Evolutionary conservation across 2,888 invertebrate species (phyloP).

Genomic region (Xanthia icteritia): DNA sequence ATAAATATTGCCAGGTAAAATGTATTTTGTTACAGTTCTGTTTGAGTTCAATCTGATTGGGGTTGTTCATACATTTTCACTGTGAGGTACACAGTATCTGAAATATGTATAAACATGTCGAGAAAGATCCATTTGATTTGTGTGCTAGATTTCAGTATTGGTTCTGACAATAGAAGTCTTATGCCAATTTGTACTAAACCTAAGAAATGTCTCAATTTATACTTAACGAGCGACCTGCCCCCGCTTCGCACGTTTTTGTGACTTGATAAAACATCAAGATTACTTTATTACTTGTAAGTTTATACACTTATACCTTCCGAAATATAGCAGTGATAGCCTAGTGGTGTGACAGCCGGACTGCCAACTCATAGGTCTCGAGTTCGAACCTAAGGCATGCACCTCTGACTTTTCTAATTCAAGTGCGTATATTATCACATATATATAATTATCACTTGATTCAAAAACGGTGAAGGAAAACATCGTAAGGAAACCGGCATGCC

Average conservation of each 20-base stretch:
- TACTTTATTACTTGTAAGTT: not conserved
- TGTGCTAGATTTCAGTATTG: not conserved
- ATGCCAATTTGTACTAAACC: not conserved
- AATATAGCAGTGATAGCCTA: too few species aligned
- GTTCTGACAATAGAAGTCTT: not conserved
- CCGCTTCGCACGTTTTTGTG: not conserved
- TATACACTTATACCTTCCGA: too few species aligned
- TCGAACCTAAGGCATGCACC: too few species aligned
- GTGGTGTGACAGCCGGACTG: too few species aligned
- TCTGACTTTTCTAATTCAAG: too few species aligned
- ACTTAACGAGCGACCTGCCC: not conserved
- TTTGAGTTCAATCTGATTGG: not conserved
- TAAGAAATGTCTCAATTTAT: not conserved
- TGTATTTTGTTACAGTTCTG: not conserved
- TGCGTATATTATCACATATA: too few species aligned
- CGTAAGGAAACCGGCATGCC: too few species aligned
- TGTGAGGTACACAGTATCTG: not conserved
- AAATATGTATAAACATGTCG: not conserved
- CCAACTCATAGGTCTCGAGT: too few species aligned
- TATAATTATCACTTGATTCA: too few species aligned
- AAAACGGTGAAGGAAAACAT: too few species aligned
- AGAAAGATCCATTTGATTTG: too few species aligned
- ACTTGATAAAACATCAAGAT: not conserved
- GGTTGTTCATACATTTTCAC: not conserved
- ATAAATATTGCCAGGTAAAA: slow-evolving; percentile 3